Percentiles rank a stretch among this genome's conserved stretches.
Conservation (phyloP, 2,888 invertebrate species). For the Tuberolachnus salignus region DNA sequence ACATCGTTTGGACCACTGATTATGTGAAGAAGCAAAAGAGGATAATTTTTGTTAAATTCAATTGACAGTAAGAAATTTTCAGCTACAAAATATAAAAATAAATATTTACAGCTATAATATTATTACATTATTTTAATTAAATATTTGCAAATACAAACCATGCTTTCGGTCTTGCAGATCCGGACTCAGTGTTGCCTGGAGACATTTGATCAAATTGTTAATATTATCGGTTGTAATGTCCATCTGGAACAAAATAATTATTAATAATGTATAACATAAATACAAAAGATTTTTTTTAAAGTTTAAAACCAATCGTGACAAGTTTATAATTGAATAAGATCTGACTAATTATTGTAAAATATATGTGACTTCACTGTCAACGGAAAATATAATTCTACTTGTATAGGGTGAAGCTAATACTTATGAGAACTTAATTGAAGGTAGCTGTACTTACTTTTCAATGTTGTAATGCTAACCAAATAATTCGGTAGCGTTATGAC, state of each 20-base stretch:
- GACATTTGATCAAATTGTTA: constrained; percentile 41
- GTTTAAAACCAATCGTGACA: neutral
- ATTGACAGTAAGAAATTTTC: constrained; percentile 90
- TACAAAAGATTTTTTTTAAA: neutral
- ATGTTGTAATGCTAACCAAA: neutral
- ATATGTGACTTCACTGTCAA: neutral
- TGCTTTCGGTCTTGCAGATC: constrained; percentile 81
- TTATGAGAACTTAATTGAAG: neutral
- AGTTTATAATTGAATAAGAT: neutral
- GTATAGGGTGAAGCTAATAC: neutral
- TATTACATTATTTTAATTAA: constrained; percentile 12
- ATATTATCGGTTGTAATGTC: constrained; percentile 39
- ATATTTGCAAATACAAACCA: constrained; percentile 66
- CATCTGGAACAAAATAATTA: constrained; percentile 29
- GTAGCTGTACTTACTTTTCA: neutral
- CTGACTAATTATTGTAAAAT: neutral
- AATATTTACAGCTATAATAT: constrained; percentile 5
- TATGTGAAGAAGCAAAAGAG: constrained; percentile 81
- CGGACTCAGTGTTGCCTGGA: constrained; percentile 74
- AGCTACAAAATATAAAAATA: constrained; percentile 68
- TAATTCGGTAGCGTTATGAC: neutral
- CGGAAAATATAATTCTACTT: neutral
- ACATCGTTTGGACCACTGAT: constrained; percentile 67
- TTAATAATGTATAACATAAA: neutral
- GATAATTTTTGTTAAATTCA: constrained; percentile 89